phyloP scores from a whole-genome alignment of 2,888 invertebrate species.

The Macrosoma leucophasiata region DNA sequence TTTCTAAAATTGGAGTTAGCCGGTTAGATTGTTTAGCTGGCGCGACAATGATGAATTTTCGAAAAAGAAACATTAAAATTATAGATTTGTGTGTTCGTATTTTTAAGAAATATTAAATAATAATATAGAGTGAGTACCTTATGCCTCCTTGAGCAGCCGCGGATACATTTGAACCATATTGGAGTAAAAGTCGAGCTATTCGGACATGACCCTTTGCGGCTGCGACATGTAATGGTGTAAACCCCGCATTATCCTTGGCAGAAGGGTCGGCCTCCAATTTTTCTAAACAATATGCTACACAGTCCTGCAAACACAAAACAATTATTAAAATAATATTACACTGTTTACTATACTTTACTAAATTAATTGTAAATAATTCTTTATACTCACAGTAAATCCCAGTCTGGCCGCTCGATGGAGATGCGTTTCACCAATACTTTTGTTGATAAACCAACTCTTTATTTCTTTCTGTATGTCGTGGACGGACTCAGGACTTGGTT shows the following conservation, averaged over 20 bases:
- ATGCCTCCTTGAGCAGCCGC: conserved; percentile 95
- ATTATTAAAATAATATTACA: conserved; percentile 6
- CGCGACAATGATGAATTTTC: not conserved
- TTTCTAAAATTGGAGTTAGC: too few relatives aligned
- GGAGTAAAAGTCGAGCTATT: conserved; percentile 88
- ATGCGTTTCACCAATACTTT: conserved; percentile 94
- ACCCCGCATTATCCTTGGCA: conserved; percentile 93
- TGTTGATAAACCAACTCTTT: conserved; percentile 94
- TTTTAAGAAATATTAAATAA: too few relatives aligned
- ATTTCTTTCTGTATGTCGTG: conserved; percentile 90
- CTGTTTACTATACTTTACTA: conserved; percentile 10
- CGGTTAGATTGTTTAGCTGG: too few relatives aligned
- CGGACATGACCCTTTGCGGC: conserved; percentile 91
- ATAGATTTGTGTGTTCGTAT: too few relatives aligned
- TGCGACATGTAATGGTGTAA: conserved; percentile 95
- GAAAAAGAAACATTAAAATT: too few relatives aligned
- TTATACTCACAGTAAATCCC: conserved; percentile 86
- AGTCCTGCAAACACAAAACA: conserved; percentile 79
- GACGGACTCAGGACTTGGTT: conserved; percentile 79
- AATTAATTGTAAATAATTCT: conserved; percentile 1
- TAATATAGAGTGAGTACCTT: too few relatives aligned
- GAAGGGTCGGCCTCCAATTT: conserved; percentile 88
- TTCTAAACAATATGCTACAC: conserved; percentile 92
- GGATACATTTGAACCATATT: conserved; percentile 93
- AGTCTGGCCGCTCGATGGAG: conserved; percentile 93